These are phyloP conservation scores for Gambusia holbrooki DNA, from an alignment of 2,113 vertebrate species.

Conservation along the genomic window DNA sequence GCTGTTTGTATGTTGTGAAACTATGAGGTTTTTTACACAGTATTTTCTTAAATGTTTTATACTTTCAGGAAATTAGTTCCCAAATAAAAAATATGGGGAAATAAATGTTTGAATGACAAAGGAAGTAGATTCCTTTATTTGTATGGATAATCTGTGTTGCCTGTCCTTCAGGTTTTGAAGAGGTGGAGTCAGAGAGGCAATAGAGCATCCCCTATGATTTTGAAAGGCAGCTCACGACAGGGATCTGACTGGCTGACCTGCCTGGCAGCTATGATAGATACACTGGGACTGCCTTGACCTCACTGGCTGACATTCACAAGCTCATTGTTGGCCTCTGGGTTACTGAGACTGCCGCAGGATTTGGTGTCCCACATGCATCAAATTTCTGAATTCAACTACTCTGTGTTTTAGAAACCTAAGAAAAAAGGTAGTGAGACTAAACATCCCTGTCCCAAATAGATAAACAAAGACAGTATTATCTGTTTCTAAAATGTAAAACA, in stretches of 20 bases:
- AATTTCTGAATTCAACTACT: background rate
- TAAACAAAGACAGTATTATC: no score
- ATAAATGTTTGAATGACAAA: constrained; percentile 14
- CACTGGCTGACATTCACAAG: constrained; percentile 64
- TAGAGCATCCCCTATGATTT: constrained; percentile 61
- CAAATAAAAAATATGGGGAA: no score
- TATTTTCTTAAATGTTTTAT: no score
- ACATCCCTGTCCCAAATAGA: background rate
- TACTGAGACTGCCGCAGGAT: constrained; percentile 6
- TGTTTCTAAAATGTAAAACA: no score
- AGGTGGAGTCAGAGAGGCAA: constrained; percentile 49
- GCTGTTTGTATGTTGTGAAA: no score
- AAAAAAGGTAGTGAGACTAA: constrained; percentile 25
- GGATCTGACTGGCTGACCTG: constrained; percentile 71
- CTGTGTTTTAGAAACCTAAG: constrained; percentile 14
- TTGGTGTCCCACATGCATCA: constrained; percentile 39
- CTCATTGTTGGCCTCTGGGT: constrained; percentile 50
- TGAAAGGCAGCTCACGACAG: constrained; percentile 44
- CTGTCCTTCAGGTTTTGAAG: constrained; percentile 32
- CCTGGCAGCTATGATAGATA: constrained; percentile 73
- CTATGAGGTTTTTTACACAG: no score
- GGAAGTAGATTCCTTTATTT: constrained; percentile 3
- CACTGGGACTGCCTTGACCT: constrained; percentile 62
- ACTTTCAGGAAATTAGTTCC: no score
- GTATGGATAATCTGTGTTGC: constrained; percentile 1